Conservation (phyloP, 2,888 invertebrate genomes). For the Acanthococcus lagerstroemiae region DNA sequence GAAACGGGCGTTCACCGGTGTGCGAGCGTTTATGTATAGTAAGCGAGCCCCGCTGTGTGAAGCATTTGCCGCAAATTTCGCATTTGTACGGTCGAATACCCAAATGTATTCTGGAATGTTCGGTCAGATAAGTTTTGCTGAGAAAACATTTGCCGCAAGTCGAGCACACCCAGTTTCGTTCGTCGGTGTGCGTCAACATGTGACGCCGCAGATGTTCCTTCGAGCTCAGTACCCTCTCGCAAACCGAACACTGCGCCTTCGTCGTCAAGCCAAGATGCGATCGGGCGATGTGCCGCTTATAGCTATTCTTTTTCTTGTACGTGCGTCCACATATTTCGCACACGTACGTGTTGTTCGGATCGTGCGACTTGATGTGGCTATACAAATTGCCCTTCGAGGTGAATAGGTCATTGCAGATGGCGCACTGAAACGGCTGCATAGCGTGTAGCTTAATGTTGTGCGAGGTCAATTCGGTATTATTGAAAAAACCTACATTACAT, state of each 20-base stretch:
- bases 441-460: conserved; percentile 34
- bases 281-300: conserved; percentile 32
- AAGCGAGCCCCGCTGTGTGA: conserved; percentile 33
- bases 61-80: conserved; percentile 33
- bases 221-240: conserved; percentile 32
- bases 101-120: conserved; percentile 33
- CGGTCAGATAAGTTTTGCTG: conserved; percentile 32
- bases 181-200: conserved; percentile 33
- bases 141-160: conserved; percentile 34
- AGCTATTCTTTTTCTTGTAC: conserved; percentile 33
- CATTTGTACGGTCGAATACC: conserved; percentile 34
- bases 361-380: conserved; percentile 33
- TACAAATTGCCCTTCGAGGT: conserved; percentile 33
- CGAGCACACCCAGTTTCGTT: conserved; percentile 33
- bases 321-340: conserved; percentile 34
- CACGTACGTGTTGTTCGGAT: conserved; percentile 31
- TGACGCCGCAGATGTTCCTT: conserved; percentile 33
- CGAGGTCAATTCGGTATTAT: conserved; percentile 31
- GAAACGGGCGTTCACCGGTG: conserved; percentile 33
- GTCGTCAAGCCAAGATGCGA: conserved; percentile 30
- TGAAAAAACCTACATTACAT: conserved; percentile 33
- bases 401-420: conserved; percentile 33
- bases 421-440: conserved; percentile 33
- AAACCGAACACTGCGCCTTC: conserved; percentile 32
- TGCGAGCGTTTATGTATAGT: conserved; percentile 34